Conservation (phyloP, 2,113 vertebrate genomes). For the Pampusana beccarii region DNA sequence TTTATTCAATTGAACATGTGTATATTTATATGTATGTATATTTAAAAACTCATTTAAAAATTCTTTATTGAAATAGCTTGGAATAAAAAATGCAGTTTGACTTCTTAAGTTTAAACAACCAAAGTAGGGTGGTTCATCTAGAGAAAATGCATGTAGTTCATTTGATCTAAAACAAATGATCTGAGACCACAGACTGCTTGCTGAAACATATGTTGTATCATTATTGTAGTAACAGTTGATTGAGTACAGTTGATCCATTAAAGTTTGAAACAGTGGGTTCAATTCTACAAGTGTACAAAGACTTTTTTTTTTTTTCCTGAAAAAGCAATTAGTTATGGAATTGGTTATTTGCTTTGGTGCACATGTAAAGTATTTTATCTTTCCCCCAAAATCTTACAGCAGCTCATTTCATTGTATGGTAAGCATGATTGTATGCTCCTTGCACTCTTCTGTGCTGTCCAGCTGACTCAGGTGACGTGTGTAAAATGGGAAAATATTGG, state of each 20-base stretch:
- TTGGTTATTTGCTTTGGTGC: background rate
- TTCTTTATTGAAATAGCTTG: background rate
- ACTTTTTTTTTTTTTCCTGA: background rate
- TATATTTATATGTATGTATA: background rate
- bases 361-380: background rate
- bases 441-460: background rate
- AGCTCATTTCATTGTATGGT: background rate
- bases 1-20: background rate
- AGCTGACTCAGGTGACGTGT: background rate
- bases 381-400: background rate
- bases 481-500: background rate
- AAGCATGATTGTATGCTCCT: background rate
- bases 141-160: background rate
- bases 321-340: background rate
- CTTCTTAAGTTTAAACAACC: background rate
- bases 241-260: background rate
- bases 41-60: background rate
- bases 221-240: background rate
- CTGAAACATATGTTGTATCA: background rate
- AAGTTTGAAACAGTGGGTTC: background rate
- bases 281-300: background rate
- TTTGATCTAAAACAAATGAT: background rate
- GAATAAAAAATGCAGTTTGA: background rate
- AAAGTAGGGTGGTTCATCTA: background rate
- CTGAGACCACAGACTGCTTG: background rate